Base-by-base conservation (phyloP, 2,797 vertebrate species). In the Enteromius trimaculatus region DNA sequence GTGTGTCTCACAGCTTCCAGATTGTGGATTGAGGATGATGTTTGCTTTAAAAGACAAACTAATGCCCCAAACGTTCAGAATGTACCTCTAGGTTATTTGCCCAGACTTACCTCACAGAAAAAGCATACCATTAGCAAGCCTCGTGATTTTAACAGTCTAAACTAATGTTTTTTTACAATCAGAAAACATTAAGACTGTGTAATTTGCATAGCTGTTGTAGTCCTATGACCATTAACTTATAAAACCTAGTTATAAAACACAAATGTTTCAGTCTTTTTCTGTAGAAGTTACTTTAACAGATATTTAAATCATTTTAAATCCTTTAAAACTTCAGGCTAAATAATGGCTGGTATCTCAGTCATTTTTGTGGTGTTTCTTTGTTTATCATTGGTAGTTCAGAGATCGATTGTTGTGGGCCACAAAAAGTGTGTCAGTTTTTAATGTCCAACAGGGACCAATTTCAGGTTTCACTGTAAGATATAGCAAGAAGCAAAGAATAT, bases 401-500 rank as follows among this genome's bases (percentile, higher is more conserved):
- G 89, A 69, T 62, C 13, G 65, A 71, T 81, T 86, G 69, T 87
- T 84, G 77, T 53, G 69, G 44, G 74, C 84, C 60, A 86, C 62
- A 78, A 83, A 86, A 83, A 39, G 80, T 74, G 64, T 87, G 79
- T 89, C 80, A 80, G 80, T 88, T 88, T 77, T 89, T 80, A 89
- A 87, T 87, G 86, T 90, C 85, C 77, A 93, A 91, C 88, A 87
- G 91, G 94, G 93, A 94, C 94, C 93, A 94, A 92, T 90, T 91
- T 94, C 91, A 92, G 91, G 92, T 93, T 92, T 94, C 87, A 89
- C 86, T 87, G 90, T 93, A 94, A 91, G 92, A 92, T 93, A 92
- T 92, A 90, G 91, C 92, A 89, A 92, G 88, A 94, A 90, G 90
- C 92, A 90, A 92, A 94, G 90, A 94, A 90, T 93, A 92, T 95